Evolutionary conservation across 2,797 vertebrate genomes (phyloP), one percentile per base, ranked within the genome.

Genomic region (Acrocephalus scirpaceus): DNA sequence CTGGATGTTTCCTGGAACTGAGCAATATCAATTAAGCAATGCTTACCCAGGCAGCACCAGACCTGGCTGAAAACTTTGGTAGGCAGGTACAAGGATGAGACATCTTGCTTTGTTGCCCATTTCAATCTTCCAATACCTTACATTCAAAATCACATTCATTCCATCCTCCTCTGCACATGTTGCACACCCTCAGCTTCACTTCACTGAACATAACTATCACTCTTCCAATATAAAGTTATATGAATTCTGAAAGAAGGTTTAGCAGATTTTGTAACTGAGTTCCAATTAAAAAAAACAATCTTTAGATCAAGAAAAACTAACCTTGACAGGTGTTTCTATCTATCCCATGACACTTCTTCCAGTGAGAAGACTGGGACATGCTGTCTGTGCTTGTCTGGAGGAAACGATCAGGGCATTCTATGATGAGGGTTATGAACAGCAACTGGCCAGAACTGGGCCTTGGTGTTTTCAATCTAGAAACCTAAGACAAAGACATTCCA

Each of bases 351-450:
- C 15, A 26, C 57, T 58, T 12, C 17, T 26, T 56, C 17, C 2
- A 48, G 22, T 19, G n/a, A 67, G 48, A 71, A 58, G 48, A 23
- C 3, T 12, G n/a, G 10, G 23, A 76, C 4, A 2, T 10, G 7
- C 1, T 76, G 4, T 44, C 60, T 50, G 3, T 0, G 0, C 11
- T 44, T 66, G 19, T 17, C 32, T 50, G 40, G 30, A 51, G 36
- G 25, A 77, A 36, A 3, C 0, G 1, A 22, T 36, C 16, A 50
- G 23, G 54, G 13, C 4, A 1, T 69, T 53, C 64, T 20, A 4
- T 16, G 10, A 5, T 34, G 51, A 47, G 11, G 21, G 13, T 27
- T 64, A 23, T 36, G 38, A 88, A 38, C 27, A 82, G 10, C 54
- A 61, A 5, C 9, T 48, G 34, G 18, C 26, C 18, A 75, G n/a